Evolutionary conservation across 2,888 invertebrate species (phyloP).

Genomic region (Aphodius granarius): DNA sequence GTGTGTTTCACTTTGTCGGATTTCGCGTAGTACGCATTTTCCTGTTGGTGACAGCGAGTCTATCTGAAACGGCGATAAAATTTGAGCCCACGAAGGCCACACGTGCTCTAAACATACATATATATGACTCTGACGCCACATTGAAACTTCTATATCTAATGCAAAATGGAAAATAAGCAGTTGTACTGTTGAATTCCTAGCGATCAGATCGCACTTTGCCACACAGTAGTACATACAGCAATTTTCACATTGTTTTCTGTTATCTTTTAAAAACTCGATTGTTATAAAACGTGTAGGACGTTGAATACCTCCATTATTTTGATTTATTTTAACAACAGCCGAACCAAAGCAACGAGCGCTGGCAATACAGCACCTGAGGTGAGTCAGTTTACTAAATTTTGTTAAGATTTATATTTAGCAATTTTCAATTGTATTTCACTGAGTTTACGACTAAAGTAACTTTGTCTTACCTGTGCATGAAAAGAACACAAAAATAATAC

Average conservation of each 20-base stretch:
- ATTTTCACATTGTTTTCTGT: not conserved
- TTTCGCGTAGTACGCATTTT: not conserved
- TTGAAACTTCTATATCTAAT: not conserved
- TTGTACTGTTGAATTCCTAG: not conserved
- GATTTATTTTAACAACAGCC: not conserved
- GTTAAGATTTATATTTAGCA: not conserved
- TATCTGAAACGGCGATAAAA: not conserved
- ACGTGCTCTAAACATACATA: not conserved
- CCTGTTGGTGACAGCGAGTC: not conserved
- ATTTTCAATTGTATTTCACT: too few relatives aligned
- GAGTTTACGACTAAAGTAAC: too few relatives aligned
- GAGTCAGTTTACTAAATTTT: not conserved
- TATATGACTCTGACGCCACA: not conserved
- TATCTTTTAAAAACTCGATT: not conserved
- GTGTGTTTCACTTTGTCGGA: not conserved
- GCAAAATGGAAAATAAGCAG: not conserved
- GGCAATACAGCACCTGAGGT: not conserved
- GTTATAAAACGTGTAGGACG: not conserved
- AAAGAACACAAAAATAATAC: too few relatives aligned
- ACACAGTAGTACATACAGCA: not conserved
- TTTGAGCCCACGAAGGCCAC: not conserved
- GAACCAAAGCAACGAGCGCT: not conserved
- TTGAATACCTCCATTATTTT: not conserved
- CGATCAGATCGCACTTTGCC: not conserved
- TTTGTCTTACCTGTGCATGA: too few relatives aligned